Percentiles rank a stretch among this genome's conserved stretches.
Evolutionary conservation across 1,140 invertebrate genomes (phyloP).

Genomic region (Laupala kohalensis): DNA sequence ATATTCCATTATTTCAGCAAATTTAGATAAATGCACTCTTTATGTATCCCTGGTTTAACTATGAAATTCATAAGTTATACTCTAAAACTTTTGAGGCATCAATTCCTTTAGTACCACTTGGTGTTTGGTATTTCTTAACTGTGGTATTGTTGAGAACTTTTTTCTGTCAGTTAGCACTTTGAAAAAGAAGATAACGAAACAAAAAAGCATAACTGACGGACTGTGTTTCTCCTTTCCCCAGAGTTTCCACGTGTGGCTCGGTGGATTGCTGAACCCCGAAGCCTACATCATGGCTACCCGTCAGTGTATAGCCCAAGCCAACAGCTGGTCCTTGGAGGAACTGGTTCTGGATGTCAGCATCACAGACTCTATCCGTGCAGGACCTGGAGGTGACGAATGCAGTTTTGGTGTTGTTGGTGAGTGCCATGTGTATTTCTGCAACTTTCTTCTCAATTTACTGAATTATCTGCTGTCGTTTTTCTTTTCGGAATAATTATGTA

Average conservation of each 20-base stretch:
- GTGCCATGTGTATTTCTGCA: conserved; percentile 14
- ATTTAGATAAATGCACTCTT: too few relatives aligned
- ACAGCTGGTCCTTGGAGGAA: conserved; percentile 90
- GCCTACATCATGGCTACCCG: conserved; percentile 98
- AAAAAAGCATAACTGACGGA: too few relatives aligned
- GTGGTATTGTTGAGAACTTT: too few relatives aligned
- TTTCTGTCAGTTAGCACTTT: too few relatives aligned
- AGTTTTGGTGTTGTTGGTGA: conserved; percentile 65
- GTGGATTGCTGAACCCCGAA: conserved; percentile 92
- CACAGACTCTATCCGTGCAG: conserved; percentile 34
- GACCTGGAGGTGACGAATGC: conserved; percentile 49
- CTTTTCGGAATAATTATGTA: not conserved
- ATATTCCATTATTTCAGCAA: too few relatives aligned
- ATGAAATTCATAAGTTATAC: too few relatives aligned
- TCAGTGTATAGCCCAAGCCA: conserved; percentile 90
- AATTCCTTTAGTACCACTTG: too few relatives aligned
- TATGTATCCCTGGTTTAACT: too few relatives aligned
- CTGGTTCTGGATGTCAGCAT: conserved; percentile 78
- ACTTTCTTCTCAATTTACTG: conserved; percentile 8
- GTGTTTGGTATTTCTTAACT: too few relatives aligned
- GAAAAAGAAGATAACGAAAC: too few relatives aligned
- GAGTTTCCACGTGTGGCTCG: conserved; percentile 89
- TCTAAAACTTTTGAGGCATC: too few relatives aligned
- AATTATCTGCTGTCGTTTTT: too few relatives aligned
- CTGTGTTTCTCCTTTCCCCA: conserved; percentile 32